phyloP scores from a whole-genome alignment of 2,888 invertebrate genomes.

The Megamerina dolium region DNA sequence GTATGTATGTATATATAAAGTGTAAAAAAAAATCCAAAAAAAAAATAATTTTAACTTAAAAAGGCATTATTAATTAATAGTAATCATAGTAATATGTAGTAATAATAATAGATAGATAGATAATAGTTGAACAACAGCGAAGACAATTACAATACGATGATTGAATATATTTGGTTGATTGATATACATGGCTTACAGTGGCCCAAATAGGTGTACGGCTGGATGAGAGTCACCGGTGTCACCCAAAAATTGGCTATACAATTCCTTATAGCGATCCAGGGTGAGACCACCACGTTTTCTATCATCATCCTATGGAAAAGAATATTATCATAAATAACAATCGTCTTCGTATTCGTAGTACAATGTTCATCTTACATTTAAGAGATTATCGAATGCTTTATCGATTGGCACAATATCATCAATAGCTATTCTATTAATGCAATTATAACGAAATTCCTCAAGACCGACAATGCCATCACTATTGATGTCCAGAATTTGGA shows the following conservation, averaged over 20 bases:
- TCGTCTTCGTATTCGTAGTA: no score
- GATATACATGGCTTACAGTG: slow-evolving; percentile 50
- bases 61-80: neutral
- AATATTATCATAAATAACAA: no score
- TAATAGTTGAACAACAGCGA: slow-evolving; percentile 46
- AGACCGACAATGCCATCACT: slow-evolving; percentile 72
- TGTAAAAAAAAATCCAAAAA: neutral
- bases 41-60: neutral
- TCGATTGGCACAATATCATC: slow-evolving; percentile 70
- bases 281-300: slow-evolving; percentile 72
- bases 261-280: slow-evolving; percentile 71
- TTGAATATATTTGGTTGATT: slow-evolving; percentile 13
- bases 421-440: slow-evolving; percentile 72
- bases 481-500: slow-evolving; percentile 74
- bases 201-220: slow-evolving; percentile 74
- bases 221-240: slow-evolving; percentile 66
- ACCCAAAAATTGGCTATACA: slow-evolving; percentile 76
- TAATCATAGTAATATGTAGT: slow-evolving; percentile 8
- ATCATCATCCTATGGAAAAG: slow-evolving; percentile 67
- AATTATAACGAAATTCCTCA: slow-evolving; percentile 78
- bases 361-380: slow-evolving; percentile 72
- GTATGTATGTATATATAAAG: neutral
- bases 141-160: slow-evolving; percentile 28
- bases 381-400: slow-evolving; percentile 68
- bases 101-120: slow-evolving; percentile 36